phyloP scores from a whole-genome alignment of 2,797 vertebrate species.

The Periophthalmus magnuspinnatus region DNA sequence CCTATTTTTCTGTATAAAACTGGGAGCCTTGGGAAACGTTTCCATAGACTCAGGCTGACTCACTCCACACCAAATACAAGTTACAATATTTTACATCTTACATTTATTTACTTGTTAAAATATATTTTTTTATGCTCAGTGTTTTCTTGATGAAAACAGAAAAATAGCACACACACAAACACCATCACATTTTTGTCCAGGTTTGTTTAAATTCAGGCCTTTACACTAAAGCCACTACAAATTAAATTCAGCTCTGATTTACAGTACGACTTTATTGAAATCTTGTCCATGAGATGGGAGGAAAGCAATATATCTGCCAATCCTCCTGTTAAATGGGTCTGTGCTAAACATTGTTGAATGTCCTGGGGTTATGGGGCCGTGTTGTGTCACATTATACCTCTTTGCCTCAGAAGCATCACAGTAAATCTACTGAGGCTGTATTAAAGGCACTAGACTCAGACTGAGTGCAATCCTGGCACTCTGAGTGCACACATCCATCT shows the following conservation, averaged over 20 bases:
- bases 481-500: slow-evolving; percentile 75
- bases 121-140: not conserved
- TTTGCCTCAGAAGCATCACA: slow-evolving; percentile 90
- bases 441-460: slow-evolving; percentile 85
- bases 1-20: slow-evolving; percentile 71
- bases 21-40: slow-evolving; percentile 22
- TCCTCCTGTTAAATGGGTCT: slow-evolving; percentile 67
- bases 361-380: slow-evolving; percentile 86
- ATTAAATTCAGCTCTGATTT: slow-evolving; percentile 66
- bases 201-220: slow-evolving; percentile 9
- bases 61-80: not conserved
- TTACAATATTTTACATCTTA: not conserved
- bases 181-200: not conserved
- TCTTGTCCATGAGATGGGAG: slow-evolving; percentile 66
- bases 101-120: not conserved
- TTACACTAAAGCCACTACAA: slow-evolving; percentile 33
- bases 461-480: slow-evolving; percentile 89
- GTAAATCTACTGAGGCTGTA: slow-evolving; percentile 90
- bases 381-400: slow-evolving; percentile 93
- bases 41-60: not conserved
- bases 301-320: slow-evolving; percentile 69
- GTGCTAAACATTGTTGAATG: slow-evolving; percentile 80
- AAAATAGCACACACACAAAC: not conserved
- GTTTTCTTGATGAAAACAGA: not conserved
- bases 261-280: slow-evolving; percentile 67